Evolutionary conservation across 1,140 invertebrate genomes (phyloP), one percentile per base, ranked within the genome.

Genomic region (Ephestia elutella): DNA sequence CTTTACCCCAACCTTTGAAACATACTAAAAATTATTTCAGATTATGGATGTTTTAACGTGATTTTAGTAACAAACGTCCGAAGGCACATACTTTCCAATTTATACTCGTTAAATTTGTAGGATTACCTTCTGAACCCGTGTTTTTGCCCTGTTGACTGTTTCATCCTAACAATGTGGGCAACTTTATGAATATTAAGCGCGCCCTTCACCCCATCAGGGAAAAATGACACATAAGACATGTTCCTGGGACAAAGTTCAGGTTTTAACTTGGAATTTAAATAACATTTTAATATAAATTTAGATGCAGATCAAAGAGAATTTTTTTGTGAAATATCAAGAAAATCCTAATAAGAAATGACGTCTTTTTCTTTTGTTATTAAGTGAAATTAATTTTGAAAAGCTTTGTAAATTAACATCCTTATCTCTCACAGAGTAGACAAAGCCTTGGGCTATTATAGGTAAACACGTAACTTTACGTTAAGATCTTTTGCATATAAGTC

Each of bases 151-250:
- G 30, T 32, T 32, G 21, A 54, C 32, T 54, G 17, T 53, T 25
- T 25, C 13, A 53, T n/a, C 50, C 19, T 25, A 15, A 50, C 20
- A 50, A 50, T 50, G 20, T 50, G 49, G 50, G 20, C 20, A 53
- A 53, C 50, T 53, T 53, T 53, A 53, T 53, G 50, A 53, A 53
- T 53, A 53, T 53, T n/a, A 53, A 53, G 20, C 21, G 13, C 38
- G n/a, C 38, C 38, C 38, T 44, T 15, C n/a, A 15, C 32, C 32
- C 38, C n/a, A 44, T 44, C 38, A 44, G 15, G 32, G 38, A 44
- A 17, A 44, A 44, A 32, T 9, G 38, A 44, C 38, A 44, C 38
- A 44, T 44, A 35, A 44, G 38, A 44, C 38, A 44, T 44, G 38
- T 15, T 44, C 38, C 38, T 10, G 2, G 2, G 15, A n/a, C 5